phyloP scores from a whole-genome alignment of 2,888 invertebrate genomes.

The Scaptomyza caliginosa region DNA sequence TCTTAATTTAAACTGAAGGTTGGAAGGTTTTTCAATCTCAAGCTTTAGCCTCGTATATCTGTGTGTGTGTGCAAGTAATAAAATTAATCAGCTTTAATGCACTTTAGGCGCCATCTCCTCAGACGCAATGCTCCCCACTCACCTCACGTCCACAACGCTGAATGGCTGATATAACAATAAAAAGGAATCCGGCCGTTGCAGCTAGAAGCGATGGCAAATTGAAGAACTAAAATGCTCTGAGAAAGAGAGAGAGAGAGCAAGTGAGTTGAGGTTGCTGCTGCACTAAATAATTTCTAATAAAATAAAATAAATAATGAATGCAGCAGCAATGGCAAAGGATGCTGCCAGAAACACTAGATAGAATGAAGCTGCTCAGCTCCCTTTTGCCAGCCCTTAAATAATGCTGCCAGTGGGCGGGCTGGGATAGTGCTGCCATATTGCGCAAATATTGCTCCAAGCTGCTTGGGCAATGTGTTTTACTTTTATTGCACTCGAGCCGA shows the following conservation, averaged over 20 bases:
- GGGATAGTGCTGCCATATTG: constrained; percentile 15
- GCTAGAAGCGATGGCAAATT: constrained; percentile 37
- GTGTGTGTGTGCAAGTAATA: constrained; percentile 47
- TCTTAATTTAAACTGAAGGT: constrained; percentile 9
- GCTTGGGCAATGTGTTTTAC: constrained; percentile 79
- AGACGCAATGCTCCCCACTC: constrained; percentile 12
- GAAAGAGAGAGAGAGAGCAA: constrained; percentile 22
- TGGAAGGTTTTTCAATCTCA: neutral
- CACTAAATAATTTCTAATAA: constrained; percentile 79
- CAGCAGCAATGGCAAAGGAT: constrained; percentile 47
- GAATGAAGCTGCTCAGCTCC: too few species aligned
- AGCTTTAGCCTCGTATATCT: neutral
- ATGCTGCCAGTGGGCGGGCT: neutral
- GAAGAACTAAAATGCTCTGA: constrained; percentile 16
- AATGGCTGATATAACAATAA: constrained; percentile 76
- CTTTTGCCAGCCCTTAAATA: neutral
- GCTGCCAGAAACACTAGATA: constrained; percentile 22
- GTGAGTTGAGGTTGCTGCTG: constrained; percentile 30
- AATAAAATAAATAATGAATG: constrained; percentile 79
- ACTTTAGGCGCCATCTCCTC: constrained; percentile 46
- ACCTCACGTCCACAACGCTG: constrained; percentile 34
- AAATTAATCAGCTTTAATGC: constrained; percentile 78
- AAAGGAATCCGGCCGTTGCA: constrained; percentile 54
- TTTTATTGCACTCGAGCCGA: constrained; percentile 77
- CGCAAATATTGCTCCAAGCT: constrained; percentile 74